Conservation (phyloP, 2,113 vertebrate species). For the Bubalus kerabau region DNA sequence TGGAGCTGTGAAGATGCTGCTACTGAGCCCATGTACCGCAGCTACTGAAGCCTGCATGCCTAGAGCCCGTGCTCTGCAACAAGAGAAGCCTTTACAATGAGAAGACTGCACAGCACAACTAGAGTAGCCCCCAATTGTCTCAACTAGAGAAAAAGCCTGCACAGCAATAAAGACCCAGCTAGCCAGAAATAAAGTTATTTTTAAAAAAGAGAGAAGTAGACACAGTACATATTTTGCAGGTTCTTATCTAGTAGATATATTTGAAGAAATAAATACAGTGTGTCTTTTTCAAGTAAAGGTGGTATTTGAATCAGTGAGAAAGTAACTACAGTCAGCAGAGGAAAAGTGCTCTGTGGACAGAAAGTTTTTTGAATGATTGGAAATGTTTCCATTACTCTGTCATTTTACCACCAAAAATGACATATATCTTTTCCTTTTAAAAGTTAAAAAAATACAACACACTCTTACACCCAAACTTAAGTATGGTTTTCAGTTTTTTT, state of each 20-base stretch:
- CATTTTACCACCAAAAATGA: not conserved
- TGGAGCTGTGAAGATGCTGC: not conserved
- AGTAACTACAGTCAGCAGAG: not conserved
- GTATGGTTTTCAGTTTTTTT: not conserved
- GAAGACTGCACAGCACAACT: not conserved
- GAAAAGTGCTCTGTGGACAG: not conserved
- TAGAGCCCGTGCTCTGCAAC: not conserved
- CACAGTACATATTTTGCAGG: not conserved
- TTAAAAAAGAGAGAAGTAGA: not conserved
- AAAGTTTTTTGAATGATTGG: not conserved
- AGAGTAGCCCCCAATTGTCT: not conserved
- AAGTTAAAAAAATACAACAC: not conserved
- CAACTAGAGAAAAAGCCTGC: not conserved
- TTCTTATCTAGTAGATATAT: not conserved
- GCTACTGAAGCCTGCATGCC: not conserved
- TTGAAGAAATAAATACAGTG: not conserved
- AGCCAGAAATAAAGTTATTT: not conserved
- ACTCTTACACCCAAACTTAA: not conserved
- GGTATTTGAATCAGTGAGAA: not conserved
- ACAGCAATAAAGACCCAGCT: not conserved
- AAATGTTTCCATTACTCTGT: not conserved
- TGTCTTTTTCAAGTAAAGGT: not conserved
- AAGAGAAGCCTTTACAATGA: not conserved
- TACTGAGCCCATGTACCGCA: not conserved
- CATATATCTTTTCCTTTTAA: not conserved